Evolutionary conservation across 92 coral and sea anemone genomes (phyloP).

Genomic region (Virgularia gustaviana): DNA sequence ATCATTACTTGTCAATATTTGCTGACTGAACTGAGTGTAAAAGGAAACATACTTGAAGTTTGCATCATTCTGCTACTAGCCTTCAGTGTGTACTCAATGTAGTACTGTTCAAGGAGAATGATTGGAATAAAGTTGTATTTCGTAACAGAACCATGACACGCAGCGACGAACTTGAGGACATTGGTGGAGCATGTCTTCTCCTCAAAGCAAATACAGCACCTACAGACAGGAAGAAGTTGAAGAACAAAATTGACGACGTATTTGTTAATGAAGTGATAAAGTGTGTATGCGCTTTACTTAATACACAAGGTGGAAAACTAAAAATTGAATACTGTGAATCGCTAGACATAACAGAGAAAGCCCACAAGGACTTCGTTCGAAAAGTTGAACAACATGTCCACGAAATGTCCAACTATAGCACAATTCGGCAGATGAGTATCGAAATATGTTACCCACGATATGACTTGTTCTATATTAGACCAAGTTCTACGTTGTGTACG

Average conservation of each 20-base stretch:
- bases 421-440: not conserved
- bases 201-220: too few species aligned
- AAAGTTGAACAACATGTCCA: not conserved
- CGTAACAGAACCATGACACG: too few species aligned
- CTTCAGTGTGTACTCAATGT: too few species aligned
- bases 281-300: not conserved
- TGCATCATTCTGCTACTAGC: too few species aligned
- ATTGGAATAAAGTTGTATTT: too few species aligned
- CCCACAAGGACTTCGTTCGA: not conserved
- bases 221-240: too few species aligned
- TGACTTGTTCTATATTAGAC: not conserved
- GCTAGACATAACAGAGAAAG: not conserved
- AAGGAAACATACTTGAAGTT: too few species aligned
- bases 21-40: too few species aligned
- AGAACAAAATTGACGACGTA: not conserved
- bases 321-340: not conserved
- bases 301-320: not conserved
- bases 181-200: too few species aligned
- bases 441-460: not conserved
- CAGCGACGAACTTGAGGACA: too few species aligned
- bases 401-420: not conserved
- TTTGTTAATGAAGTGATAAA: not conserved
- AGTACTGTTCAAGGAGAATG: too few species aligned
- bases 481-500: not conserved
- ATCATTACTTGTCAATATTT: too few species aligned